phyloP scores from a whole-genome alignment of 2,888 invertebrate species.

The Drosophila kambysellisi region DNA sequence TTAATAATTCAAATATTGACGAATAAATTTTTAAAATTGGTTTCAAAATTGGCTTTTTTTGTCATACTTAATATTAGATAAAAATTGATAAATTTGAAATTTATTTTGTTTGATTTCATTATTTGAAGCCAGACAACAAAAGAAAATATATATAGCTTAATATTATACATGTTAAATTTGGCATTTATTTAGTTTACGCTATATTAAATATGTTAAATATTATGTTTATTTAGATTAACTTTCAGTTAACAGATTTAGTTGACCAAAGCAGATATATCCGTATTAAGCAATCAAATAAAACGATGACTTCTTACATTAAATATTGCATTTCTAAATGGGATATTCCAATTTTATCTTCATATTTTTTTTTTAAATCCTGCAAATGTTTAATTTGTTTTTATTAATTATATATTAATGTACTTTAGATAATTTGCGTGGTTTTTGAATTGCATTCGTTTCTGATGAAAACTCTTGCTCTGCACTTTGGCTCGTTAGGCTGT shows the following conservation, averaged over 20 bases:
- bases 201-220: no score
- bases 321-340: no score
- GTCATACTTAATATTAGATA: not conserved
- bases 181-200: not conserved
- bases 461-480: slow-evolving; percentile 18
- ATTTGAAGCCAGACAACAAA: no score
- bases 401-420: not conserved
- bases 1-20: not conserved
- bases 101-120: not conserved
- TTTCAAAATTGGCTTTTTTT: not conserved
- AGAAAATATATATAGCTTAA: no score
- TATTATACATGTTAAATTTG: no score
- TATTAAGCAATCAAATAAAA: no score
- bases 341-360: no score
- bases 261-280: no score
- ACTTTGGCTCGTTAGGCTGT: slow-evolving; percentile 59
- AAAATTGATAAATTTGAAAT: not conserved
- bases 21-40: fast-evolving
- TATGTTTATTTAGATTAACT: no score
- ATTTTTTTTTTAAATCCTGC: no score
- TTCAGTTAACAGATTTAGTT: no score
- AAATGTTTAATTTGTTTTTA: not conserved
- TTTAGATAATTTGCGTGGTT: not conserved
- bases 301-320: no score
- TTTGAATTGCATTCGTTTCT: slow-evolving; percentile 5